Evolutionary conservation across 2,113 vertebrate genomes (phyloP).

Genomic region (Canis aureus): DNA sequence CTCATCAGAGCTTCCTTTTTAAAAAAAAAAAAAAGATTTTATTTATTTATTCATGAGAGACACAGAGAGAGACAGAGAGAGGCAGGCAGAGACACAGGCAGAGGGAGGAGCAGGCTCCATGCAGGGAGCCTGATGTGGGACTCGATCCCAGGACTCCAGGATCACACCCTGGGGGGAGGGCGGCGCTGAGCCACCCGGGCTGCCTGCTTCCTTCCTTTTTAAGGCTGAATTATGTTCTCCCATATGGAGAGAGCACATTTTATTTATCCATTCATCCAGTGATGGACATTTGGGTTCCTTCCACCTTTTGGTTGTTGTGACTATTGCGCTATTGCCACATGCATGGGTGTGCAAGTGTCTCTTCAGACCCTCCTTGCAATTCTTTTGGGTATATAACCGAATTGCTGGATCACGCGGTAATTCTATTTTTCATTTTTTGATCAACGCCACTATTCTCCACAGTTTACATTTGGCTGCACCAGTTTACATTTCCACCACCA

Average conservation of each 20-base stretch:
- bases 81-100: too few relatives aligned
- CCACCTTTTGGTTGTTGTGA: background rate
- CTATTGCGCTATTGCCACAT: too few relatives aligned
- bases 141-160: too few relatives aligned
- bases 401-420: accelerated
- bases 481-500: background rate
- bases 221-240: background rate
- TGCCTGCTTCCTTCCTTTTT: background rate
- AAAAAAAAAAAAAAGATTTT: too few relatives aligned
- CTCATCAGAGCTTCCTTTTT: too few relatives aligned
- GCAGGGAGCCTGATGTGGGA: too few relatives aligned
- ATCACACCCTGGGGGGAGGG: too few relatives aligned
- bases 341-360: accelerated
- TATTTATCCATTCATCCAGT: accelerated
- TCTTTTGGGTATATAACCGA: background rate
- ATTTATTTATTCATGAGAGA: too few relatives aligned
- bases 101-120: too few relatives aligned
- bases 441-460: background rate
- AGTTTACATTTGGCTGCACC: too few relatives aligned
- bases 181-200: too few relatives aligned
- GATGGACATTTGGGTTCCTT: accelerated
- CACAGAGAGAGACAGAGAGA: too few relatives aligned
- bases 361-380: background rate
- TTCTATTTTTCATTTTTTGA: background rate
- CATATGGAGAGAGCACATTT: accelerated